Evolutionary conservation across 2,888 invertebrate genomes (phyloP).

Genomic region (Stratiomys singularior): DNA sequence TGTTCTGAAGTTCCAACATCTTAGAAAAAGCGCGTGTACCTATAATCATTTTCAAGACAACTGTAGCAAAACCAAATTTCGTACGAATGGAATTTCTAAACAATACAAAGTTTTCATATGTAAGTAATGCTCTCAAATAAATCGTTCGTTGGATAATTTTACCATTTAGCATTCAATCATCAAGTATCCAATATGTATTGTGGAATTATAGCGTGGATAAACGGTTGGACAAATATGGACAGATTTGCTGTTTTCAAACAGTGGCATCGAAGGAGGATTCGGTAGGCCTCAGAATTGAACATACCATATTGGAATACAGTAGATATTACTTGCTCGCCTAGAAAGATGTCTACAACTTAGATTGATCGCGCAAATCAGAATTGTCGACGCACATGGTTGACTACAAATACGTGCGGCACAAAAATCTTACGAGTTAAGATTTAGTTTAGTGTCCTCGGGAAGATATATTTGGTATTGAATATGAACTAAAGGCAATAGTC

Average conservation of each 20-base stretch:
- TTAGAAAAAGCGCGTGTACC: too few species aligned
- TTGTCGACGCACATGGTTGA: background rate
- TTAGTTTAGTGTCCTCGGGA: too few species aligned
- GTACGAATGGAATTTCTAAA: background rate
- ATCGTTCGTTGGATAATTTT: background rate
- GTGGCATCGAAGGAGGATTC: background rate
- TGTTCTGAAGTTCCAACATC: too few species aligned
- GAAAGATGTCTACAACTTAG: conserved; percentile 25
- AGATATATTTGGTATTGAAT: too few species aligned
- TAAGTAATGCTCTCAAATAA: background rate
- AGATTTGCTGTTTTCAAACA: background rate
- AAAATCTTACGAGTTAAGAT: background rate
- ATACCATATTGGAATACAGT: background rate
- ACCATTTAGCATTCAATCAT: background rate
- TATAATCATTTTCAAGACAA: too few species aligned
- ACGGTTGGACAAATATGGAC: background rate
- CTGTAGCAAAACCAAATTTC: background rate
- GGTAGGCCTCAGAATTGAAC: background rate
- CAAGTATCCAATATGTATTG: background rate
- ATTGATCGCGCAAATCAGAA: conserved; percentile 38
- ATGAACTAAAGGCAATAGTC: too few species aligned
- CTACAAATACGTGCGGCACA: conserved; percentile 3
- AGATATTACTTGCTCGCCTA: background rate
- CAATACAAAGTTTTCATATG: background rate
- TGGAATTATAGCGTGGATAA: conserved; percentile 15